These are phyloP conservation scores for Pelodytes ibericus DNA, from an alignment of 2,797 vertebrate genomes.

Conservation along the genomic window DNA sequence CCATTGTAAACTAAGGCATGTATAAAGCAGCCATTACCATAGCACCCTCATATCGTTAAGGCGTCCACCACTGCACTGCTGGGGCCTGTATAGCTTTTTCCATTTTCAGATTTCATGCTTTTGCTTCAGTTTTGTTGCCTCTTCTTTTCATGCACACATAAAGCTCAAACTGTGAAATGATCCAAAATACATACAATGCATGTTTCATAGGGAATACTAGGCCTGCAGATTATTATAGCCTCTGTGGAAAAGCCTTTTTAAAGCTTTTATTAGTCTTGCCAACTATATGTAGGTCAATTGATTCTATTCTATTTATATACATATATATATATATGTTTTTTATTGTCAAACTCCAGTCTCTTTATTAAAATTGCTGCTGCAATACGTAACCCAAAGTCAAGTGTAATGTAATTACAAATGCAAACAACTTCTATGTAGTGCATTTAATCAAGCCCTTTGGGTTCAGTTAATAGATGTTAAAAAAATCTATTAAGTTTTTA, in stretches of 20 bases:
- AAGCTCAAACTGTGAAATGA: constrained; percentile 59
- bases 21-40: constrained; percentile 73
- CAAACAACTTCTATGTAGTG: no score
- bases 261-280: constrained; percentile 39
- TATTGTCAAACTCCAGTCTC: no score
- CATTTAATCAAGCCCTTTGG: no score
- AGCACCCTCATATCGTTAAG: constrained; percentile 72
- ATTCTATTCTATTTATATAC: no score
- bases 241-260: constrained; percentile 83
- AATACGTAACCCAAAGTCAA: no score
- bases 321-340: no score
- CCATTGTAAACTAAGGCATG: constrained; percentile 77
- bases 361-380: no score
- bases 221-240: constrained; percentile 78
- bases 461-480: no score
- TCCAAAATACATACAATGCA: constrained; percentile 72
- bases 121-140: constrained; percentile 83
- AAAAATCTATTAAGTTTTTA: no score
- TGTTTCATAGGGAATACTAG: constrained; percentile 69
- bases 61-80: constrained; percentile 76
- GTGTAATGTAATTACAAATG: no score
- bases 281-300: neutral
- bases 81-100: constrained; percentile 75
- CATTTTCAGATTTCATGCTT: constrained; percentile 77
- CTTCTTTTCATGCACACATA: constrained; percentile 81